phyloP scores from a whole-genome alignment of 53 echinoderm and acorn worm species.

The Echinometra lucunter region DNA sequence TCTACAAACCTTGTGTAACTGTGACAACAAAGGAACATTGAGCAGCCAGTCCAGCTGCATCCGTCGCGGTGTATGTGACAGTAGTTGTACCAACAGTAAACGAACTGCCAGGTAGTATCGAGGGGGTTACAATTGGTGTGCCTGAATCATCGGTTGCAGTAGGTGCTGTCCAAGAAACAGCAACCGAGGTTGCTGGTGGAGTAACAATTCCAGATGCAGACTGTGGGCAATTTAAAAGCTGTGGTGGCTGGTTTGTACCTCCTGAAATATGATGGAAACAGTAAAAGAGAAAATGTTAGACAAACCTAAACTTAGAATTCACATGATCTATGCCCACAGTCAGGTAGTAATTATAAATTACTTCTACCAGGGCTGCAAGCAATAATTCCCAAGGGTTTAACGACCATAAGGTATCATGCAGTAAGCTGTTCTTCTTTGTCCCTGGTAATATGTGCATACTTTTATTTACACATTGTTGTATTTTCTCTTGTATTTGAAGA shows the following conservation, averaged over 20 bases:
- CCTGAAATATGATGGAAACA: not conserved
- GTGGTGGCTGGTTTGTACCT: not conserved
- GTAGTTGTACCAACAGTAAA: slow-evolving; percentile 24
- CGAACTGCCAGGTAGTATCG: not conserved
- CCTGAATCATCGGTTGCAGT: slow-evolving; percentile 72
- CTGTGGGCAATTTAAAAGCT: not conserved
- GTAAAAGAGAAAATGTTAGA: not conserved
- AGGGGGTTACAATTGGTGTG: not conserved
- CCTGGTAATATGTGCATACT: too few species aligned
- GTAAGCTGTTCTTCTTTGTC: too few species aligned
- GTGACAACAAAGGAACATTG: not conserved
- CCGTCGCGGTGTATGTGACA: slow-evolving; percentile 27
- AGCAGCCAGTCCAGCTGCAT: not conserved
- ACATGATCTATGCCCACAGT: too few species aligned
- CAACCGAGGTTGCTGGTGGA: not conserved
- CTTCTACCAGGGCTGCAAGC: too few species aligned
- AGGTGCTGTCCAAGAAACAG: slow-evolving; percentile 74
- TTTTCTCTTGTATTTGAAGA: too few species aligned
- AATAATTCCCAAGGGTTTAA: too few species aligned
- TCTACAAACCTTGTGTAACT: too few species aligned
- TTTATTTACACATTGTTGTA: too few species aligned
- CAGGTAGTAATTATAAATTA: too few species aligned
- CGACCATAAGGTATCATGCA: too few species aligned
- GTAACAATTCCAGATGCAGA: too few species aligned
- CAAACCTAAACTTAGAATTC: too few species aligned